A percentile compares a stretch with the other conserved stretches of the same genome.
phyloP scores from a whole-genome alignment of 1,140 invertebrate species.

The Nymphalis io region DNA sequence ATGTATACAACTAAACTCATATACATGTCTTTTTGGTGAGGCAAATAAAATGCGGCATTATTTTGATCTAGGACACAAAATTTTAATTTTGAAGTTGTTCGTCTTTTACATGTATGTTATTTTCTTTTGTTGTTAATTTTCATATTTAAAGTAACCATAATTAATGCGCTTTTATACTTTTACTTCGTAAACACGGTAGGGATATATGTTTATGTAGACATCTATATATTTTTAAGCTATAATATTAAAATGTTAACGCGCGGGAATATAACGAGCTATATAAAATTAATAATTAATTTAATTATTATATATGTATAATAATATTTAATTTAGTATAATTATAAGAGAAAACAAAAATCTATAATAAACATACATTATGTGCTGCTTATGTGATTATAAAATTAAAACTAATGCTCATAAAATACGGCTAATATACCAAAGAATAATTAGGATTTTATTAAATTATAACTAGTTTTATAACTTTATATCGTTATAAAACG shows the following conservation, averaged over 20 bases:
- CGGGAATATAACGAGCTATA: conserved; percentile 36
- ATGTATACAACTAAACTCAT: neutral
- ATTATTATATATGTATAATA: conserved; percentile 12
- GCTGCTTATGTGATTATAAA: conserved; percentile 23
- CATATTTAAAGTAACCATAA: no score
- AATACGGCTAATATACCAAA: conserved; percentile 72
- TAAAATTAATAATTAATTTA: conserved; percentile 2
- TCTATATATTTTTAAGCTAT: conserved; percentile 12
- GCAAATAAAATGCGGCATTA: no score
- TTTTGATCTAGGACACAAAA: no score
- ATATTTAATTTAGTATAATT: conserved; percentile 5
- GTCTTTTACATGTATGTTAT: no score
- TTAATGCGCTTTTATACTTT: neutral
- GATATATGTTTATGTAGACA: conserved; percentile 13
- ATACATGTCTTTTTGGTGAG: neutral
- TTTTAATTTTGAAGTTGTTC: no score
- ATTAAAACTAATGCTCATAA: conserved; percentile 27
- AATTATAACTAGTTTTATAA: conserved; percentile 14
- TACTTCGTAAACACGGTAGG: conserved; percentile 26
- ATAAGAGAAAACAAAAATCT: conserved; percentile 11
- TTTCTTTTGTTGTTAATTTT: no score
- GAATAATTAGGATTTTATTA: conserved; percentile 45
- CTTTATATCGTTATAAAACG: conserved; percentile 20
- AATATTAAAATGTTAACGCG: conserved; percentile 8
- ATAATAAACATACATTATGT: neutral